phyloP scores from a whole-genome alignment of 2,113 vertebrate genomes.

The Takifugu bimaculatus region DNA sequence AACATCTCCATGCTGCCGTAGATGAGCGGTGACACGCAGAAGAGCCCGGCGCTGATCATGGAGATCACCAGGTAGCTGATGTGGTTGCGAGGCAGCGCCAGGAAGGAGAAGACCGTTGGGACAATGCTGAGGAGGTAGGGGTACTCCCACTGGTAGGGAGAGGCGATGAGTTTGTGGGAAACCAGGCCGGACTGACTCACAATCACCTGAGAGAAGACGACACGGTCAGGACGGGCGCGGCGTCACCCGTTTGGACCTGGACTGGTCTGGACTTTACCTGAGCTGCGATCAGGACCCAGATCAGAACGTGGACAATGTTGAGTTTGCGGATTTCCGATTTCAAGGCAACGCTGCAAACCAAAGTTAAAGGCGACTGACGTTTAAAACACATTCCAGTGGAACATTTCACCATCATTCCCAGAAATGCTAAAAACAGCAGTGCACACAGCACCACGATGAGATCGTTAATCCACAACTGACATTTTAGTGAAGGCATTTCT shows the following conservation, averaged over 20 bases:
- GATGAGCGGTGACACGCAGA: conserved; percentile 89
- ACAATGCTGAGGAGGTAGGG: conserved; percentile 89
- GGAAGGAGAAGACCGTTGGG: conserved; percentile 84
- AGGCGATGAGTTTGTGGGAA: conserved; percentile 85
- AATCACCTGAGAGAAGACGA: conserved; percentile 72
- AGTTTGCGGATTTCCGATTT: conserved; percentile 95
- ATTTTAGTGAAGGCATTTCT: too few relatives aligned
- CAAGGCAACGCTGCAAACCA: conserved; percentile 80
- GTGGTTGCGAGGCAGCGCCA: conserved; percentile 93
- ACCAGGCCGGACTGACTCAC: conserved; percentile 87
- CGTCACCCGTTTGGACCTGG: neutral
- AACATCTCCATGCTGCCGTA: conserved; percentile 98
- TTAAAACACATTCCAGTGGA: neutral
- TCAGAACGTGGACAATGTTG: conserved; percentile 84
- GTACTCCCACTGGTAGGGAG: conserved; percentile 97
- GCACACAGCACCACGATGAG: too few relatives aligned
- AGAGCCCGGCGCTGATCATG: conserved; percentile 93
- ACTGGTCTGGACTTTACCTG: conserved; percentile 72
- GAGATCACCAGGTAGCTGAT: conserved; percentile 96
- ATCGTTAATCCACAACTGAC: too few relatives aligned
- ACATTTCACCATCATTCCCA: too few relatives aligned
- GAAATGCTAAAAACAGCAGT: too few relatives aligned
- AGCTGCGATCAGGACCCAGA: conserved; percentile 86
- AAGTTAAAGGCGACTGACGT: neutral
- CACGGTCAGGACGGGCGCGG: neutral